Conservation (phyloP, 2,113 vertebrate genomes). For the Thomomys bottae region DNA sequence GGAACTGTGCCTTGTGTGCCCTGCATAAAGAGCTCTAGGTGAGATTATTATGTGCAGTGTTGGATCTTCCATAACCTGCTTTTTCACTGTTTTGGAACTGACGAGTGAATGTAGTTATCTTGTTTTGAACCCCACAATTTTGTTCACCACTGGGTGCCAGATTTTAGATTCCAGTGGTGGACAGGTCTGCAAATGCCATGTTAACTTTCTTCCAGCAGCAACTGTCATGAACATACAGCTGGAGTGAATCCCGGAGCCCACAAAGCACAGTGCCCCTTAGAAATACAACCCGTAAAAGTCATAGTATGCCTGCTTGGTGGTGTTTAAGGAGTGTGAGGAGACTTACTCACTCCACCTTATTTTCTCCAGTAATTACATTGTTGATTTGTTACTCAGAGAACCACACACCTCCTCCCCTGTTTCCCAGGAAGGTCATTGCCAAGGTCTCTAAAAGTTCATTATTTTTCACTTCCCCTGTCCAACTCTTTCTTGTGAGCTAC, state of each 20-base stretch:
- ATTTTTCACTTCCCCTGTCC: neutral
- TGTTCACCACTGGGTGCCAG: neutral
- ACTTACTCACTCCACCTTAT: neutral
- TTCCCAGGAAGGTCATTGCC: neutral
- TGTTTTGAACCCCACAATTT: constrained; percentile 16
- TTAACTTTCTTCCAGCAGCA: neutral
- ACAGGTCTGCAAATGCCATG: neutral
- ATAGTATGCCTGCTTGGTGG: neutral
- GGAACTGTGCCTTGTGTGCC: neutral
- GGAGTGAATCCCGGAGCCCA: neutral
- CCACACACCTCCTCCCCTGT: neutral
- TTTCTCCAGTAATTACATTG: neutral
- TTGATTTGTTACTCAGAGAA: neutral
- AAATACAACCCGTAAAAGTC: neutral
- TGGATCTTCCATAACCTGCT: neutral
- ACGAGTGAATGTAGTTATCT: neutral
- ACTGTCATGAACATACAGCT: neutral
- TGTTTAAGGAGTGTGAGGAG: neutral
- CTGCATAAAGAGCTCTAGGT: neutral
- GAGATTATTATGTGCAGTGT: neutral
- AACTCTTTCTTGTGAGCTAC: neutral
- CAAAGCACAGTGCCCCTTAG: neutral
- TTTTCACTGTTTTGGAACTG: constrained; percentile 2
- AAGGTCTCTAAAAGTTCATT: neutral
- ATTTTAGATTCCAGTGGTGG: constrained; percentile 34